A percentile compares a stretch with the other conserved stretches of the same genome.
Evolutionary conservation across 2,113 vertebrate species (phyloP).

Genomic region (Perca schrenkii): DNA sequence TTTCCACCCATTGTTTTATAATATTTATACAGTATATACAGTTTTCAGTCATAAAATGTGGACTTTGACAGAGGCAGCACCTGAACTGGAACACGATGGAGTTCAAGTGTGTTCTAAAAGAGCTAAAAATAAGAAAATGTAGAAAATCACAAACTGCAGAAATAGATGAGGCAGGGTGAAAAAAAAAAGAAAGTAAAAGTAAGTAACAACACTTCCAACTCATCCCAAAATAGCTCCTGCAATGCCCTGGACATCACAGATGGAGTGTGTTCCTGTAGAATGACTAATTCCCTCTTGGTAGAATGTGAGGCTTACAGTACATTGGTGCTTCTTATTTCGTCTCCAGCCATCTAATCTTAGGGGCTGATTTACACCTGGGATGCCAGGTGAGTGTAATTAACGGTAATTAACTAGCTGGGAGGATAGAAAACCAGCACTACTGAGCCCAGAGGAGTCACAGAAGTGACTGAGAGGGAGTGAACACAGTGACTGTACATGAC

Average conservation of each 20-base stretch:
- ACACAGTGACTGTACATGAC: not conserved
- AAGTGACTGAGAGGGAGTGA: slow-evolving; percentile 3
- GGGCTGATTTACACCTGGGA: slow-evolving; percentile 53
- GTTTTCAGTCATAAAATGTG: not conserved
- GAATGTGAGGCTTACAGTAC: slow-evolving; percentile 16
- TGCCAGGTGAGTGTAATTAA: slow-evolving; percentile 66
- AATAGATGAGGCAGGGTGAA: not conserved
- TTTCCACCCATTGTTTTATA: not conserved
- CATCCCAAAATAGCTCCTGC: slow-evolving; percentile 30
- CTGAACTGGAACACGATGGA: not conserved
- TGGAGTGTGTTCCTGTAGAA: slow-evolving; percentile 14
- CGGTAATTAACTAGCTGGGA: slow-evolving; percentile 55
- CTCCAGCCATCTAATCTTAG: slow-evolving; percentile 18
- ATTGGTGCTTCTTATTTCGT: slow-evolving; percentile 20
- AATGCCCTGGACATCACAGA: slow-evolving; percentile 27
- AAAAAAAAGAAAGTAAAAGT: not conserved
- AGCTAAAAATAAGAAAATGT: not conserved
- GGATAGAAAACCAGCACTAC: slow-evolving; percentile 14
- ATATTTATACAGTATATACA: not conserved
- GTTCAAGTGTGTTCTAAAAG: no score
- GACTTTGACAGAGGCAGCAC: not conserved
- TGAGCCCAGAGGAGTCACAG: slow-evolving; percentile 11
- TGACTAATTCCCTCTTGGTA: slow-evolving; percentile 25
- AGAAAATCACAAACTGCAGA: not conserved
- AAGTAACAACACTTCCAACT: not conserved